phyloP scores from a whole-genome alignment of 2,888 invertebrate genomes.

The Cybosia mesomella region DNA sequence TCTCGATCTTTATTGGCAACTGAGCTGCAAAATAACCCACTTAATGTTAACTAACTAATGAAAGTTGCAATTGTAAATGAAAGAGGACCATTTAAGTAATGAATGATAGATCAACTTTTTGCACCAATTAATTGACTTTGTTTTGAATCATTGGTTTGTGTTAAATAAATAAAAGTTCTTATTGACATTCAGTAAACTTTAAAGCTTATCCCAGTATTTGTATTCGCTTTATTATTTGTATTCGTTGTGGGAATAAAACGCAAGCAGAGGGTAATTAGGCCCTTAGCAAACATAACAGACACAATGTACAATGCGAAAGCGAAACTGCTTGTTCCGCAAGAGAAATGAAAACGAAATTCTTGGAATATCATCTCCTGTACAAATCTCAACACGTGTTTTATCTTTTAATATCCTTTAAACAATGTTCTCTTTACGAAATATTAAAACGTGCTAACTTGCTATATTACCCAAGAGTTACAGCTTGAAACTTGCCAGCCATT shows the following conservation, averaged over 20 bases:
- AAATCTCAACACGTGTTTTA: conserved; percentile 28
- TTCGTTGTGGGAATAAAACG: conserved; percentile 61
- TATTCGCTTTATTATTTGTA: conserved; percentile 63
- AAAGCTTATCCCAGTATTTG: conserved; percentile 58
- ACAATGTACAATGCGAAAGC: conserved; percentile 52
- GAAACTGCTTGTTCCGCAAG: conserved; percentile 52
- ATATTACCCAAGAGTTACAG: background rate
- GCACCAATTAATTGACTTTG: conserved; percentile 1
- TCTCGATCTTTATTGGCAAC: conserved; percentile 1
- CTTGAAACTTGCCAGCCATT: background rate
- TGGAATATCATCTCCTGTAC: conserved; percentile 24
- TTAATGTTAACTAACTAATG: background rate
- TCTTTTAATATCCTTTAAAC: conserved; percentile 28
- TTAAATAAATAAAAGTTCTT: conserved; percentile 24
- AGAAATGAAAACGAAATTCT: conserved; percentile 50
- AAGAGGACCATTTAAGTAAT: background rate
- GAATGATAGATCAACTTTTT: background rate
- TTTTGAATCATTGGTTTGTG: background rate
- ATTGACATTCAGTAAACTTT: conserved; percentile 55
- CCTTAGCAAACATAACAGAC: conserved; percentile 66
- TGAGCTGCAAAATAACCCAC: background rate
- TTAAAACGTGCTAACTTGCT: conserved; percentile 11
- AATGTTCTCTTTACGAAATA: conserved; percentile 14
- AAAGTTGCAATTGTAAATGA: background rate
- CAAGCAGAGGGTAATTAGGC: conserved; percentile 67